Conservation (phyloP, 2,797 vertebrate species). For the Ficedula albicollis region DNA sequence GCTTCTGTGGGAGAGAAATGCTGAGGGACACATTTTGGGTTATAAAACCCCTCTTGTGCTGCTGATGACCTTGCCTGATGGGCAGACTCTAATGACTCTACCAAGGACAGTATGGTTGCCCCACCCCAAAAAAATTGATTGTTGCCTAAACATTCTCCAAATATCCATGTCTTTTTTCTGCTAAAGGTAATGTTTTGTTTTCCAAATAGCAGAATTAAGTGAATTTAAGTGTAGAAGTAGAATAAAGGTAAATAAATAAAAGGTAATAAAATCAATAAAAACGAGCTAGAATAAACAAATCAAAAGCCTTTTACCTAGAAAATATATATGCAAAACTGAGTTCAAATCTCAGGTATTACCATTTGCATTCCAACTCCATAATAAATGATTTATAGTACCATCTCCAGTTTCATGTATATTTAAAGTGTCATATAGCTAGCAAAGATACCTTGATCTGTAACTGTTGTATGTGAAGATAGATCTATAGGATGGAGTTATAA, state of each 20-base stretch:
- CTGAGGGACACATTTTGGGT: not conserved
- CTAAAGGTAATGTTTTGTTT: not conserved
- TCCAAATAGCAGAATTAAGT: not conserved
- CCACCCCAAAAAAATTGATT: accelerated
- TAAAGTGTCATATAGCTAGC: not conserved
- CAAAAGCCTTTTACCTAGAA: not conserved
- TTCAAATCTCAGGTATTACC: not conserved
- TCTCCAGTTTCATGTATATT: not conserved
- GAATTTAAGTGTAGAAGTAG: not conserved
- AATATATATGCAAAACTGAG: not conserved
- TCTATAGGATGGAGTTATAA: not conserved
- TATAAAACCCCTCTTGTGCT: not conserved
- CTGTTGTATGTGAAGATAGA: not conserved
- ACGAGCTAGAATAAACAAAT: not conserved
- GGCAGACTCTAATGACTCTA: not conserved
- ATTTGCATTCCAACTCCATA: not conserved
- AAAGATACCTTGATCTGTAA: not conserved
- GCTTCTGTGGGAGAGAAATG: not conserved
- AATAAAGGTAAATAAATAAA: not conserved
- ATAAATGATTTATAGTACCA: too few species aligned
- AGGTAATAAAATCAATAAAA: not conserved
- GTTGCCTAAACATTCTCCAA: not conserved
- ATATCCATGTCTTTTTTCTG: not conserved
- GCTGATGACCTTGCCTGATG: not conserved
- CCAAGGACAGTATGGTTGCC: not conserved